Evolutionary conservation across 1,140 invertebrate species (phyloP).

Genomic region (Radopholus similis): DNA sequence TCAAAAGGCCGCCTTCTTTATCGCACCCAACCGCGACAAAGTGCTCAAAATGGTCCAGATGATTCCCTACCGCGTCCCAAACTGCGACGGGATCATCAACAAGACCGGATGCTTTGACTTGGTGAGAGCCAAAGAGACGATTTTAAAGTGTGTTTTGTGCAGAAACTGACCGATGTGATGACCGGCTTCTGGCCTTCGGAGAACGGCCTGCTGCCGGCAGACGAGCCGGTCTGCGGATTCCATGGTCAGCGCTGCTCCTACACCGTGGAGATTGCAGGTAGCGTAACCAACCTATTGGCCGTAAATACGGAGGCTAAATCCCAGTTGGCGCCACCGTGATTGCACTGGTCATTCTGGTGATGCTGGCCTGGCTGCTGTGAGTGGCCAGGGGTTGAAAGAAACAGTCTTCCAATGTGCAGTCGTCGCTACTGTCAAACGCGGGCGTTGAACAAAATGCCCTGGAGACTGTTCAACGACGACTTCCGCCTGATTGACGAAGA

Average conservation of each 20-base stretch:
- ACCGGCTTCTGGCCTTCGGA: constrained; percentile 58
- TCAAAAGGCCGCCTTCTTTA: constrained; percentile 53
- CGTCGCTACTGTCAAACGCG: constrained; percentile 31
- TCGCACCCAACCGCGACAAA: constrained; percentile 57
- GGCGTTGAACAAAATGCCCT: constrained; percentile 56
- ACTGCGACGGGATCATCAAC: constrained; percentile 54
- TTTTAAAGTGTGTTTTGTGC: no score
- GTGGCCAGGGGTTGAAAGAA: constrained; percentile 45
- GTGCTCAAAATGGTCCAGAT: constrained; percentile 58
- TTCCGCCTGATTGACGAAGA: constrained; percentile 58
- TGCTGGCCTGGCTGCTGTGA: constrained; percentile 37
- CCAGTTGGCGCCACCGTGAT: constrained; percentile 40
- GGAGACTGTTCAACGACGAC: constrained; percentile 56
- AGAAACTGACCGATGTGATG: constrained; percentile 56
- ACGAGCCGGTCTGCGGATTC: constrained; percentile 55
- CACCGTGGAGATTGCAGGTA: constrained; percentile 50
- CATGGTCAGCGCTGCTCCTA: constrained; percentile 50
- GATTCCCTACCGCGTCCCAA: constrained; percentile 38
- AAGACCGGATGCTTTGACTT: constrained; percentile 54
- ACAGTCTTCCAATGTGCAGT: no score
- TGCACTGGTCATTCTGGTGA: constrained; percentile 35
- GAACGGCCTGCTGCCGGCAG: constrained; percentile 50
- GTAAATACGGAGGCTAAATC: no score
- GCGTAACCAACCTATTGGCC: no score
- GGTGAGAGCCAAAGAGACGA: no score